Evolutionary conservation across 1,140 invertebrate species (phyloP), one percentile per base, ranked within the genome.

Genomic region (Nylanderia fulva): DNA sequence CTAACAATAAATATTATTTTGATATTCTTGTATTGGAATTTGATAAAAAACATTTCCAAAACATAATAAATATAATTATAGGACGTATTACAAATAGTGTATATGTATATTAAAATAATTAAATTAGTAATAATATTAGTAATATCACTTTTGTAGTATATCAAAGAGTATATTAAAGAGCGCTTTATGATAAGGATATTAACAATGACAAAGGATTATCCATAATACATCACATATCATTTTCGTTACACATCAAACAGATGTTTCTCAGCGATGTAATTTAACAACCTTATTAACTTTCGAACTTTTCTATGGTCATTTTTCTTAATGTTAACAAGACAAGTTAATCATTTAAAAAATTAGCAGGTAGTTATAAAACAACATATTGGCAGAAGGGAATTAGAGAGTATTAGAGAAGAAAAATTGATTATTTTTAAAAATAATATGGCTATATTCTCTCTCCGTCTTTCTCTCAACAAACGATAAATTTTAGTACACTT

Each of bases 161-260:
- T 52, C 8, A 69, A 69, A 48, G n/a, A n/a, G n/a, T n/a, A n/a
- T n/a, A n/a, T 69, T 24, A 45, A 48, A 48, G 21, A 48, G 21
- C 42, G 1, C n/a, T 69, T 69, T 69, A 27, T n/a, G 66, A 69
- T 29, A 69, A 69, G 6, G 42, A 18, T 69, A 63, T 48, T 69
- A 48, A 69, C 24, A 27, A n/a, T 48, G 42, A 69, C 24, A 29
- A 27, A 69, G 66, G 24, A 69, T 27, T 27, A 29, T 45, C 45
- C 15, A 33, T 33, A 36, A 13, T 24, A 29, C 60, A 60, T 29
- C 1, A n/a, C 3, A 36, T 33, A 39, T n/a, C 33, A 21, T n/a
- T 64, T 21, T 36, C n/a, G 33, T 39, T 2, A n/a, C n/a, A n/a
- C n/a, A 64, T 64, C 33, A 64, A n/a, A 64, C 18, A 64, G 63